Base-by-base conservation (phyloP, 2,888 invertebrate species). In the Limnephilus rhombicus region DNA sequence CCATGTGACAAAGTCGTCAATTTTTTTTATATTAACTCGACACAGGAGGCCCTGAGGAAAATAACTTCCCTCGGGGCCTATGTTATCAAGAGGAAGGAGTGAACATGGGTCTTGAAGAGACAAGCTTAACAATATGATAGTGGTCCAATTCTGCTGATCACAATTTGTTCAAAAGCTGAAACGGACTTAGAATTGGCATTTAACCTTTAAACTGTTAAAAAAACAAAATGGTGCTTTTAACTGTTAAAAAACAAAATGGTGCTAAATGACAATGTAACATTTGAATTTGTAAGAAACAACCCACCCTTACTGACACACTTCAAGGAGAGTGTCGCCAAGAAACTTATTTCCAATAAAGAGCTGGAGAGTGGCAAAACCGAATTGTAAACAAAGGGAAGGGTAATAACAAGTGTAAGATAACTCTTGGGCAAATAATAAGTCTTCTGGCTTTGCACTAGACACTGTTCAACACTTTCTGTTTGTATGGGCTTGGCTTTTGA, bases 401-500 rank as follows among this genome's bases (percentile, higher is more conserved):
- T 15, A 83, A 34, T 41, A 83, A 37, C 41, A 68, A 68, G 24
- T 68, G 24, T 24, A 24, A 68, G 68, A 24, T 83, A 34, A 37
- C 83, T 83, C 37, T 83, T 37, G 24, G 37, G 83, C 24, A 83
- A 83, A 83, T 24, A 37, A 83, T 37, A 41, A 34, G 41, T 34
- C 34, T 34, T 83, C 37, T 24, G 37, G 37, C 83, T 37, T 83
- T 41, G 83, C 83, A 83, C 83, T 37, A 34, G 37, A 37, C 83
- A 83, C 83, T 37, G 83, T 83, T 24, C 37, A 83, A 83, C 83
- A 83, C 37, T 83, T 83, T 83, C 34, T 12, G 24, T 83, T 37
- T 37, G 3, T 37, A 83, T 34, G 41, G 34, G 34, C 2, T 34
- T 41, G 34, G 34, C 2, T 34, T 41, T 34, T 34, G 15, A 37